Conservation (phyloP, 2,113 vertebrate genomes). For the Porphyrio hochstetteri region DNA sequence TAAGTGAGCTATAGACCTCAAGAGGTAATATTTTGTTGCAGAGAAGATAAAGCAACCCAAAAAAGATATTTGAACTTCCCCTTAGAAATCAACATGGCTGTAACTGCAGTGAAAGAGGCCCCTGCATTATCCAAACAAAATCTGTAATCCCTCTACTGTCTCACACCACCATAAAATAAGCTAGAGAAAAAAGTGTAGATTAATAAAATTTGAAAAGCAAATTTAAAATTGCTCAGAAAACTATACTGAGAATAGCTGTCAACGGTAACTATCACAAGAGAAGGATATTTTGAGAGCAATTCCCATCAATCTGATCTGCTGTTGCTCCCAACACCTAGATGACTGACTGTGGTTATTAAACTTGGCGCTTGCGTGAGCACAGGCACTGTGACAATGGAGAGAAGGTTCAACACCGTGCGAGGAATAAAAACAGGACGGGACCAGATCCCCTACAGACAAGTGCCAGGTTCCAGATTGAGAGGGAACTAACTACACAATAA, state of each 20-base stretch:
- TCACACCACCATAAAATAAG: background rate
- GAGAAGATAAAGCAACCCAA: background rate
- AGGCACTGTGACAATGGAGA: background rate
- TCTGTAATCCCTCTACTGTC: background rate
- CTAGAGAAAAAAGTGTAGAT: background rate
- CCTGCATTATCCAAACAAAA: background rate
- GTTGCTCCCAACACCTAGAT: background rate
- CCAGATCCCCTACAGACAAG: background rate
- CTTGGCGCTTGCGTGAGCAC: background rate
- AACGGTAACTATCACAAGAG: background rate
- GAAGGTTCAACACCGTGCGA: background rate
- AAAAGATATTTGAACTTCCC: background rate
- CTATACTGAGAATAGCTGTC: background rate
- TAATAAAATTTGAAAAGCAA: background rate
- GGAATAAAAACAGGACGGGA: background rate
- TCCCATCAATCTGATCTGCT: background rate
- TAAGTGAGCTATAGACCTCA: background rate
- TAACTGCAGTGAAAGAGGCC: background rate
- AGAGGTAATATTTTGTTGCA: background rate
- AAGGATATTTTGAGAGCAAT: background rate
- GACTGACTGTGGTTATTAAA: background rate
- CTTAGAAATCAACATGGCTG: background rate
- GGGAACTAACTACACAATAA: background rate
- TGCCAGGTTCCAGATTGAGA: background rate
- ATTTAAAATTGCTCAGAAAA: background rate